A percentile compares a stretch with the other conserved stretches of the same genome.
These are phyloP conservation scores for Bedellia somnulentella DNA, from an alignment of 2,888 invertebrate genomes.

Conservation along the genomic window DNA sequence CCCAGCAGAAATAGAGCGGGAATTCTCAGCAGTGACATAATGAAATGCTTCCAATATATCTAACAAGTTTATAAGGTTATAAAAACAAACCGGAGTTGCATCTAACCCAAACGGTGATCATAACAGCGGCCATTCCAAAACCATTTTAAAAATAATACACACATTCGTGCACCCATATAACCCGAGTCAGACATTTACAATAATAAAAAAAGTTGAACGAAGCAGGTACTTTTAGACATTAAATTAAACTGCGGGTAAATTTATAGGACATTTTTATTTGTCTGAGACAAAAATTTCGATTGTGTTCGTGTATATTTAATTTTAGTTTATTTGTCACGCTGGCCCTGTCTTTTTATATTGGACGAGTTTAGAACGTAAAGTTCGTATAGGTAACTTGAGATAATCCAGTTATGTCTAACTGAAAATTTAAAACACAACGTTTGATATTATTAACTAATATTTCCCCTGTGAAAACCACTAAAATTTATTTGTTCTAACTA, in stretches of 20 bases:
- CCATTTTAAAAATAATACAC: slow-evolving; percentile 55
- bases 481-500: too few relatives aligned
- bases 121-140: slow-evolving; percentile 41
- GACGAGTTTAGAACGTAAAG: too few relatives aligned
- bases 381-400: too few relatives aligned
- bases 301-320: slow-evolving; percentile 60
- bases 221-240: slow-evolving; percentile 59
- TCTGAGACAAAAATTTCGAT: slow-evolving; percentile 61
- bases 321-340: slow-evolving; percentile 13
- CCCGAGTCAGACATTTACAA: slow-evolving; percentile 49
- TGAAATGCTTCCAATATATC: too few relatives aligned
- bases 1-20: too few relatives aligned
- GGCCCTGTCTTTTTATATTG: background rate
- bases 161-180: slow-evolving; percentile 43
- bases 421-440: too few relatives aligned
- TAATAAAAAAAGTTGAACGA: slow-evolving; percentile 27
- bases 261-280: slow-evolving; percentile 61
- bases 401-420: too few relatives aligned
- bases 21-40: too few relatives aligned
- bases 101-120: slow-evolving; percentile 9
- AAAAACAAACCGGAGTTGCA: slow-evolving; percentile 3
- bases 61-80: too few relatives aligned
- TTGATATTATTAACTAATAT: too few relatives aligned
- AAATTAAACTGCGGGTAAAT: slow-evolving; percentile 60
- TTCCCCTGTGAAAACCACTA: too few relatives aligned